Conservation (phyloP, 2,797 vertebrate species). For the Darevskia nairensis region DNA sequence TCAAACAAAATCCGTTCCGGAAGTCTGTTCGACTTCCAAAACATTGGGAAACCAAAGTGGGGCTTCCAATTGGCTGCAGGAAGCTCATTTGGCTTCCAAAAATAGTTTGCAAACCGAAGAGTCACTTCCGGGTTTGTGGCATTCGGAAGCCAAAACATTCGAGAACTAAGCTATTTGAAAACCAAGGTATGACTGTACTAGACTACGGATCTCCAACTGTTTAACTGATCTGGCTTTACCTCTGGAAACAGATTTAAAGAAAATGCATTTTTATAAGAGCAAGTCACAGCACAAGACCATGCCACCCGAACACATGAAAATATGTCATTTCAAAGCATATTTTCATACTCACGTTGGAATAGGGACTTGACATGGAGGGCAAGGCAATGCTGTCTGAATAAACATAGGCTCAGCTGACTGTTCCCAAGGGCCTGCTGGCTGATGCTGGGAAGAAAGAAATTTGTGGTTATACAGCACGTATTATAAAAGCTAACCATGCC, state of each 20-base stretch:
- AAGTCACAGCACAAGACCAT: too few species aligned
- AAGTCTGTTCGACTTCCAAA: too few species aligned
- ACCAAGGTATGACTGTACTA: not conserved
- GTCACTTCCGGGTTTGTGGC: too few species aligned
- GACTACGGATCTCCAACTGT: not conserved
- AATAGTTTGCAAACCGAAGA: too few species aligned
- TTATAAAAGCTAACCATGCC: not conserved
- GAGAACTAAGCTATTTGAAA: too few species aligned
- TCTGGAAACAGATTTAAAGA: not conserved
- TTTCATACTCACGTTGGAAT: conserved; percentile 79
- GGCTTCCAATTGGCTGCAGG: too few species aligned
- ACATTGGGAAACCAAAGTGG: too few species aligned
- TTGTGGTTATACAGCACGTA: not conserved
- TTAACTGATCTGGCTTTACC: not conserved
- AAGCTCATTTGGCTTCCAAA: too few species aligned
- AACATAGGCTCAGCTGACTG: conserved; percentile 84
- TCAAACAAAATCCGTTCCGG: too few species aligned
- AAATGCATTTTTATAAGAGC: too few species aligned
- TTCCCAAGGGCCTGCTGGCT: conserved; percentile 88
- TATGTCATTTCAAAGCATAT: not conserved
- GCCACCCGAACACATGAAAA: not conserved
- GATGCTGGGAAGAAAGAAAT: conserved; percentile 75
- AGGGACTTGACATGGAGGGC: conserved; percentile 85
- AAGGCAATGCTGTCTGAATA: conserved; percentile 81
- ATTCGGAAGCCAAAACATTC: too few species aligned